Evolutionary conservation across 2,113 vertebrate genomes (phyloP).

Genomic region (Chunga burmeisteri): DNA sequence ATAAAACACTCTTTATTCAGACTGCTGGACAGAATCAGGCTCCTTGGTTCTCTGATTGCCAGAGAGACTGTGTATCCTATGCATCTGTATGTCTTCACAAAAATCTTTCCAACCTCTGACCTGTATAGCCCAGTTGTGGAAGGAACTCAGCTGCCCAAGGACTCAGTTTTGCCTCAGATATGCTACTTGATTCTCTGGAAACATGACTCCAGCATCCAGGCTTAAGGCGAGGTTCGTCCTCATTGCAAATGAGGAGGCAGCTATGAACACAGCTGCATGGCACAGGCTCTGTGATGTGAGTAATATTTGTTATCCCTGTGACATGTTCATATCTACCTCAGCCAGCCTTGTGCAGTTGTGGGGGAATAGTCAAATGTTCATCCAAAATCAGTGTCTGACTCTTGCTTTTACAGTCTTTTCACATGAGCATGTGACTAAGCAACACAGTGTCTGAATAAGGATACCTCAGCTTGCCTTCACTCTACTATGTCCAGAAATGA

Average conservation of each 20-base stretch:
- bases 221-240: not conserved
- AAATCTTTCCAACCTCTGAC: not conserved
- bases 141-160: not conserved
- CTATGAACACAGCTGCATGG: not conserved
- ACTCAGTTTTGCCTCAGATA: not conserved
- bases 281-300: not conserved
- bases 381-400: not conserved
- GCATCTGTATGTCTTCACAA: not conserved
- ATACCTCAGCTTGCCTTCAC: not conserved
- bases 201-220: not conserved
- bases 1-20: constrained; percentile 46
- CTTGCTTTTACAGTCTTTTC: not conserved
- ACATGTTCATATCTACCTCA: not conserved
- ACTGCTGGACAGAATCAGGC: not conserved
- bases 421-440: not conserved
- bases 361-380: not conserved
- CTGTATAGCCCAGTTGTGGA: not conserved
- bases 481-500: not conserved
- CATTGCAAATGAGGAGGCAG: not conserved
- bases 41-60: not conserved
- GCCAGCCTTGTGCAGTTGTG: not conserved
- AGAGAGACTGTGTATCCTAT: not conserved
- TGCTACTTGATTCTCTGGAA: not conserved
- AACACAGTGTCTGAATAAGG: not conserved
- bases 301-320: not conserved